Base-by-base conservation (phyloP, 2,113 vertebrate species). In the Syngnathus floridae region DNA sequence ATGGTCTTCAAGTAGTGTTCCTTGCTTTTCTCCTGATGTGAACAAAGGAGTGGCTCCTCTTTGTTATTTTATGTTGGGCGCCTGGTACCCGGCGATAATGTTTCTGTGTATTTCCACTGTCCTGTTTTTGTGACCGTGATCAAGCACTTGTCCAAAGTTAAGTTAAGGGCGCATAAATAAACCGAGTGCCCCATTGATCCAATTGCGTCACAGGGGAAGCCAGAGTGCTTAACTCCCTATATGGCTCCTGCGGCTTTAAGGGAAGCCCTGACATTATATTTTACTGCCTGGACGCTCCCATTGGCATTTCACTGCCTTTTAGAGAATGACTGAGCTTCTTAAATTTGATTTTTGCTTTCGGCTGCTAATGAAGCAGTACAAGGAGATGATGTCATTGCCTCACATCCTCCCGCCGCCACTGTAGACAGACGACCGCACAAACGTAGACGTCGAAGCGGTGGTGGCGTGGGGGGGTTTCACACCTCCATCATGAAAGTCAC, bases 291-390 rank as follows among this genome's bases (percentile, higher is more conserved):
- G 74, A 87, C 62, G 58, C 78, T 86, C 78, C 76, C 86, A 84
- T 89, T 87, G 87, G 75, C 82, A 82, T 87, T 82, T 87, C 72
- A 62, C 81, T 87, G 75, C 82, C 77, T 84, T 86, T 84, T 82
- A 86, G 73, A 81, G 78, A 70, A 82, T 85, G 83, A 78, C 80
- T 69, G 80, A 78, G 81, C 72, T 68, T 78, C 77, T 21, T 74
- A 71, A 64, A 70, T 82, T 82, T 82, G 70, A 79, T 84, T 86
- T 80, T 71, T 79, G 48, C 62, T 73, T 64, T 82, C 48, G 8
- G 69, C 75, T 37, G 70, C 79, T 82, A 83, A 84, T 83, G 80
- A 87, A 85, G 79, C 80, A 74, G 79, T 80, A 65, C 71, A 74
- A 70, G 73, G 66, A 82, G 85, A 79, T 88, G 83, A 87, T 73